Conservation (phyloP, 2,888 invertebrate species). For the Rhopalosiphum nymphaeae region DNA sequence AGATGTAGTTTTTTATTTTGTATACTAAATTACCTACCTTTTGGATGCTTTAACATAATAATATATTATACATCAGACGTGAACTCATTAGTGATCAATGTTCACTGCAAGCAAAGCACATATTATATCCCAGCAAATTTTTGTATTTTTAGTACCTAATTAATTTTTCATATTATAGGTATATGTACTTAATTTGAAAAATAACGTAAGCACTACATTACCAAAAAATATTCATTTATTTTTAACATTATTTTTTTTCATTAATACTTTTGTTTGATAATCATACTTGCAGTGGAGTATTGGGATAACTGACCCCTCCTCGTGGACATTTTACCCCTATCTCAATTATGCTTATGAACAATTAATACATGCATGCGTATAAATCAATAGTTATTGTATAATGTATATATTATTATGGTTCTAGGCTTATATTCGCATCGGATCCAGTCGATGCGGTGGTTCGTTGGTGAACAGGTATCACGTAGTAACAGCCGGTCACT, state of each 20-base stretch:
- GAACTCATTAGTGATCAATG: background rate
- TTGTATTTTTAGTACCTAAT: no score
- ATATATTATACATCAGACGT: background rate
- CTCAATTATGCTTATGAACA: background rate
- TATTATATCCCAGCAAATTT: background rate
- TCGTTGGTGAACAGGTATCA: conserved; percentile 90
- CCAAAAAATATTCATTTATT: background rate
- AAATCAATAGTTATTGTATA: background rate
- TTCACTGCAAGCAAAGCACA: background rate
- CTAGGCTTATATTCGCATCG: conserved; percentile 89
- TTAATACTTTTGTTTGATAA: background rate
- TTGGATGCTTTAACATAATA: background rate
- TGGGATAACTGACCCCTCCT: no score
- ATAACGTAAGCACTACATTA: background rate
- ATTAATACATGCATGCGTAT: background rate
- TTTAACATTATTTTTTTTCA: background rate
- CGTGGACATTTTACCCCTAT: background rate
- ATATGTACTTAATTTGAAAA: no score
- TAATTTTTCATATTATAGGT: no score
- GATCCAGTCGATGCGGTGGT: conserved; percentile 94
- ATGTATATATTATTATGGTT: conserved; percentile 63
- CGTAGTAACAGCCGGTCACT: conserved; percentile 94
- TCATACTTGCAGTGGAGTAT: background rate
- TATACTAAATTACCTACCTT: background rate
- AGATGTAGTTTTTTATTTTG: background rate